Evolutionary conservation across 2,113 vertebrate species (phyloP).

Genomic region (Ailuropoda melanoleuca): DNA sequence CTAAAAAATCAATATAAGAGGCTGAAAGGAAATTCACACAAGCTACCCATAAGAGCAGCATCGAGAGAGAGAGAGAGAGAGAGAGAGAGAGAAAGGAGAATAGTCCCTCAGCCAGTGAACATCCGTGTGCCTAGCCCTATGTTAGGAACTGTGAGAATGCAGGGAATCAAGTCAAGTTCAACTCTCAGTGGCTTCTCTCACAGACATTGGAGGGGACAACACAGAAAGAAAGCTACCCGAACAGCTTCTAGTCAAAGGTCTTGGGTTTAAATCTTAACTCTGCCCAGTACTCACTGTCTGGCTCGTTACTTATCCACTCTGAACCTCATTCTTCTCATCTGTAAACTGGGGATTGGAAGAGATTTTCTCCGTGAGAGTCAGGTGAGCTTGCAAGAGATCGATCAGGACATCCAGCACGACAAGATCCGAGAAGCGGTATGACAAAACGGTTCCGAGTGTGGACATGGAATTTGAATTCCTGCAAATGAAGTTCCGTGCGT

Average conservation of each 20-base stretch:
- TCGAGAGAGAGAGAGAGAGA: neutral
- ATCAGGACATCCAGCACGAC: neutral
- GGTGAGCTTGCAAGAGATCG: neutral
- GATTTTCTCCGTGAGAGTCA: neutral
- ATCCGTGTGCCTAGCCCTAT: neutral
- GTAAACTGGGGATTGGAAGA: neutral
- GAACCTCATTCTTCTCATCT: neutral
- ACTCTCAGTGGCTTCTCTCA: neutral
- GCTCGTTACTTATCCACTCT: neutral
- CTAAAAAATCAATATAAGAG: slow-evolving; percentile 74
- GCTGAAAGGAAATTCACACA: slow-evolving; percentile 66
- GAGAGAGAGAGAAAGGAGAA: neutral
- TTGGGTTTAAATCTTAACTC: neutral
- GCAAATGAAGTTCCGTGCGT: neutral
- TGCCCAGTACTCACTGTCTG: neutral
- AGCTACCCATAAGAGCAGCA: slow-evolving; percentile 8
- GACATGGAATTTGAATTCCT: neutral
- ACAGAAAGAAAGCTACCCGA: neutral
- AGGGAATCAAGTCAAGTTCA: neutral
- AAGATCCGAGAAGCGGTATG: neutral
- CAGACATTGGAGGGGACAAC: neutral
- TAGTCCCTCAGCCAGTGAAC: neutral
- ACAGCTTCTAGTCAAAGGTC: neutral
- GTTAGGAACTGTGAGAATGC: neutral
- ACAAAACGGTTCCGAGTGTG: neutral